Evolutionary conservation across 2,888 invertebrate species (phyloP).

Genomic region (Rhodophaea formosa): DNA sequence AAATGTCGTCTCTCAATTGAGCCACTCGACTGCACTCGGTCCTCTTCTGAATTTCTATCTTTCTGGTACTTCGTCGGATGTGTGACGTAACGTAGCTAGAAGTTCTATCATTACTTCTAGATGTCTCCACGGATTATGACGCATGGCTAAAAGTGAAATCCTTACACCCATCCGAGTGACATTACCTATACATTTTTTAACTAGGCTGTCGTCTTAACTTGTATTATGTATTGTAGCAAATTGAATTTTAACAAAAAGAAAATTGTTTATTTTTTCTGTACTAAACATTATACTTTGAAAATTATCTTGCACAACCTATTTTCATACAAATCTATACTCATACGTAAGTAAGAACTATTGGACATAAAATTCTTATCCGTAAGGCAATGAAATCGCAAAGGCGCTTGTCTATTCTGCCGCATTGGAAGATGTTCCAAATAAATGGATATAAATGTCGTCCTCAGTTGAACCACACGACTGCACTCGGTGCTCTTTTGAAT

Average conservation of each 20-base stretch:
- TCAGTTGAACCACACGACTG: not conserved
- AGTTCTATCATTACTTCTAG: too few species aligned
- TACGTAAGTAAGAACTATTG: not conserved
- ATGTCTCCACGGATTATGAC: too few species aligned
- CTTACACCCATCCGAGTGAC: too few species aligned
- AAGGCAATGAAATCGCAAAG: constrained; percentile 2
- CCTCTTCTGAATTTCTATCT: not conserved
- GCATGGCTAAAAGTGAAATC: too few species aligned
- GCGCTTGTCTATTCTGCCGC: not conserved
- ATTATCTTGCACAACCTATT: not conserved
- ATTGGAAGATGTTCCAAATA: constrained; percentile 9
- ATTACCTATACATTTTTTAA: too few species aligned
- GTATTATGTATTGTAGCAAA: too few species aligned
- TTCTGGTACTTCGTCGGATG: not conserved
- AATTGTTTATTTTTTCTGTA: too few species aligned
- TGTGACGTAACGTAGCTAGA: not conserved
- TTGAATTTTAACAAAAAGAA: too few species aligned
- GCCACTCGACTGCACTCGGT: not conserved
- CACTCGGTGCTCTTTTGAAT: too few species aligned
- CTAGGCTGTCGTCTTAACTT: too few species aligned
- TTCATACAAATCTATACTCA: not conserved
- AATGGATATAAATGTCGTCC: constrained; percentile 13
- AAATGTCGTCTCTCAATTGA: constrained; percentile 7
- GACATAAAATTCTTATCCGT: not conserved
- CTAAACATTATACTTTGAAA: too few species aligned